A percentile compares a stretch with the other conserved stretches of the same genome.
Conservation (phyloP, 2,797 vertebrate genomes). For the Propithecus deckenii region DNA sequence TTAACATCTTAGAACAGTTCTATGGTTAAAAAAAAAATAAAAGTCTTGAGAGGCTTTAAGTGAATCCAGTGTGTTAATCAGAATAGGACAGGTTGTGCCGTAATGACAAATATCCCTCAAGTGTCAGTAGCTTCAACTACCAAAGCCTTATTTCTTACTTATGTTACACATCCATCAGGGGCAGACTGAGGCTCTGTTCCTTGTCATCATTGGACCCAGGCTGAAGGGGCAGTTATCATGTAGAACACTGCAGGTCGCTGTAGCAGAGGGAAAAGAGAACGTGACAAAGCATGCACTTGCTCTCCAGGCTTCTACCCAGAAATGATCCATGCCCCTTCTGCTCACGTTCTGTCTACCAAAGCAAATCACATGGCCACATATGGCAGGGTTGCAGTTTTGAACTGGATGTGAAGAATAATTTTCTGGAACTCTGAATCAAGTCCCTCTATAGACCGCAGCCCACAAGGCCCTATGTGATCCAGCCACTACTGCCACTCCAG, state of each 20-base stretch:
- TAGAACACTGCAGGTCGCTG: not conserved
- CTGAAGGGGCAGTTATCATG: not conserved
- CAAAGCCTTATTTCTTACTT: conserved; percentile 4
- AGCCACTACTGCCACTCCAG: not conserved
- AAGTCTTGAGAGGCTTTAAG: conserved; percentile 7
- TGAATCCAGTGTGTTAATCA: not conserved
- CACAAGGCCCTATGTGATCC: not conserved
- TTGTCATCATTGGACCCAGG: not conserved
- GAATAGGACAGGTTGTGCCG: not conserved
- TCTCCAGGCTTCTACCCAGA: not conserved
- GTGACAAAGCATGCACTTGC: not conserved
- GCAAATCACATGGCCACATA: not conserved
- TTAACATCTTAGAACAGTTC: conserved; percentile 28
- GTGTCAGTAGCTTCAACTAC: not conserved
- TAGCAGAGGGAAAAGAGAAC: not conserved
- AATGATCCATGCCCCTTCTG: not conserved
- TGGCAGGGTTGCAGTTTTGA: not conserved
- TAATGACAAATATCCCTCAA: conserved; percentile 6
- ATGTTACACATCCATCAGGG: not conserved
- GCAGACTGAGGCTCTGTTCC: not conserved
- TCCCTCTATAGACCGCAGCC: not conserved
- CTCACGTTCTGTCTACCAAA: not conserved
- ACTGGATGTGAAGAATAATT: not conserved
- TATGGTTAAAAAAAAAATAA: not conserved
- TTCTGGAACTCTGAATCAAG: not conserved